A percentile compares a stretch with the other conserved stretches of the same genome.
These are phyloP conservation scores for Antheraea yamamai DNA, from an alignment of 2,888 invertebrate genomes.

Conservation along the genomic window DNA sequence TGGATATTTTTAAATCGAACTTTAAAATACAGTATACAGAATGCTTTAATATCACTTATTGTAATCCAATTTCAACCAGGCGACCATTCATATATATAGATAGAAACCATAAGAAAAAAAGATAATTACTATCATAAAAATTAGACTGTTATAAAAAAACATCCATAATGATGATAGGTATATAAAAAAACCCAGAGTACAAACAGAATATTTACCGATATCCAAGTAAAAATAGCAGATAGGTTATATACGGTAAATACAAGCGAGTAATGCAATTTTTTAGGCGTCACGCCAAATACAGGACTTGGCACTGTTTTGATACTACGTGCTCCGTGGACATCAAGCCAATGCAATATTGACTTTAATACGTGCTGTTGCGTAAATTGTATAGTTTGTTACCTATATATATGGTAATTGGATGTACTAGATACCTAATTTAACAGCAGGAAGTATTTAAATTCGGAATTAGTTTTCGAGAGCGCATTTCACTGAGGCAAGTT, in stretches of 20 bases:
- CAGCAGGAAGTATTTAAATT: no score
- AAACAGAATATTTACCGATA: not conserved
- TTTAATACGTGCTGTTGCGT: conserved; percentile 2
- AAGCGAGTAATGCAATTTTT: not conserved
- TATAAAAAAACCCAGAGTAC: not conserved
- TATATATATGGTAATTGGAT: not conserved
- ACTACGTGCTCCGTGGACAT: not conserved
- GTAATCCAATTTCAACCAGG: no score
- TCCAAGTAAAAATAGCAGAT: not conserved
- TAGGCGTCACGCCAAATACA: conserved; percentile 9
- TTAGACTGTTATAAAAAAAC: no score
- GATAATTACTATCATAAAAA: no score
- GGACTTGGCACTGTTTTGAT: conserved; percentile 10
- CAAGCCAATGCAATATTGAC: not conserved
- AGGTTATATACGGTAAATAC: not conserved
- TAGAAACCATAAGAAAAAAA: no score
- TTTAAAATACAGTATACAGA: no score
- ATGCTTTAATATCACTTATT: no score
- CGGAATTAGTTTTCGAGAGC: no score
- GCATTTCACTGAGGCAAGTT: no score
- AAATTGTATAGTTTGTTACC: not conserved
- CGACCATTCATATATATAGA: no score
- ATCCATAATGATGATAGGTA: not conserved
- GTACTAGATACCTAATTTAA: not conserved
- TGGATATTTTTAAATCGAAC: no score